A percentile compares a stretch with the other conserved stretches of the same genome.
Conservation (phyloP, 2,797 vertebrate species). For the Danio tinwini region DNA sequence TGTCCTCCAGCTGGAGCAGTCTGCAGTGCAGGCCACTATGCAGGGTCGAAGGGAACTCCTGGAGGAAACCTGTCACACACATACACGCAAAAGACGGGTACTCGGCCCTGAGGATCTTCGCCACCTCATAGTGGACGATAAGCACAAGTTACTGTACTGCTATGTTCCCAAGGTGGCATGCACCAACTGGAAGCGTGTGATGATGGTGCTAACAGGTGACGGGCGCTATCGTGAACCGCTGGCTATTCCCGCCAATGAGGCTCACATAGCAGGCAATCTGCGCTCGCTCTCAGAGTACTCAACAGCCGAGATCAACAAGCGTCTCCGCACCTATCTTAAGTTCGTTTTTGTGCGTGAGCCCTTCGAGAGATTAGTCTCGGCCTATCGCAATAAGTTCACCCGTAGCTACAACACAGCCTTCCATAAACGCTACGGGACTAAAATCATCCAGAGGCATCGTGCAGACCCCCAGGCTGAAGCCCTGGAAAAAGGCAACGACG, state of each 20-base stretch:
- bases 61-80: slow-evolving; percentile 81
- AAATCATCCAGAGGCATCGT: slow-evolving; percentile 88
- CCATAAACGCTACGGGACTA: slow-evolving; percentile 91
- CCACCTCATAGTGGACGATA: slow-evolving; percentile 94
- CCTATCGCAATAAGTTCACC: slow-evolving; percentile 93
- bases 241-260: slow-evolving; percentile 89
- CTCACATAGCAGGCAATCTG: slow-evolving; percentile 86
- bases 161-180: slow-evolving; percentile 98
- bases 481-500: slow-evolving; percentile 84
- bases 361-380: slow-evolving; percentile 92
- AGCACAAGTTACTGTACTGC: slow-evolving; percentile 93
- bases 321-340: slow-evolving; percentile 92
- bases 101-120: slow-evolving; percentile 87
- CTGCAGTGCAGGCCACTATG: slow-evolving; percentile 78
- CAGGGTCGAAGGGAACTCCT: slow-evolving; percentile 84
- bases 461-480: slow-evolving; percentile 76
- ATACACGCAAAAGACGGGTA: slow-evolving; percentile 85
- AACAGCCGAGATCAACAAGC: slow-evolving; percentile 86
- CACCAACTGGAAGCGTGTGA: slow-evolving; percentile 96
- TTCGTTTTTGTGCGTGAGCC: slow-evolving; percentile 95
- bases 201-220: slow-evolving; percentile 89
- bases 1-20: slow-evolving; percentile 68
- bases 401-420: slow-evolving; percentile 92
- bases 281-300: slow-evolving; percentile 88
- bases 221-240: slow-evolving; percentile 84